These are phyloP conservation scores for Heteromyza rotundicornis DNA, from an alignment of 2,888 invertebrate species.

Conservation along the genomic window DNA sequence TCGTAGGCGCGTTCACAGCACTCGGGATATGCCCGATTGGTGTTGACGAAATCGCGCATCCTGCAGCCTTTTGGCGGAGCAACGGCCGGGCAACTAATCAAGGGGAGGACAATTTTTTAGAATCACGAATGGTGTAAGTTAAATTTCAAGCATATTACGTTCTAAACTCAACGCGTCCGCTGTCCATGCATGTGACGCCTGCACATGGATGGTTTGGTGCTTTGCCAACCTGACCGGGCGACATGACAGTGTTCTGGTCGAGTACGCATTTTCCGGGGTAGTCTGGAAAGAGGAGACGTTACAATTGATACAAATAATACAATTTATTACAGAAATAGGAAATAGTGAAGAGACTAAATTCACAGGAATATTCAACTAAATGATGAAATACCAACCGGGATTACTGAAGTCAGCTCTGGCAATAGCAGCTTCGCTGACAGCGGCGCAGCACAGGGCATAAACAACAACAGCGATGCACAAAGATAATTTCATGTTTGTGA, in stretches of 20 bases:
- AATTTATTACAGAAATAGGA: no score
- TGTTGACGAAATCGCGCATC: conserved; percentile 50
- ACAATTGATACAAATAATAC: neutral
- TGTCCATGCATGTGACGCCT: conserved; percentile 42
- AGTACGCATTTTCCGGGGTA: conserved; percentile 54
- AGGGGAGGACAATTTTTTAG: no score
- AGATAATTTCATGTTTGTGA: conserved; percentile 30
- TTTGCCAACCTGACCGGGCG: conserved; percentile 50
- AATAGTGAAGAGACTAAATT: no score
- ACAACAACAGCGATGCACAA: conserved; percentile 2
- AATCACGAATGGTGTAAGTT: neutral
- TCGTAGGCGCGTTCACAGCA: conserved; percentile 54
- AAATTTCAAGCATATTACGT: conserved; percentile 37
- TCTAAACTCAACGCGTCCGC: conserved; percentile 40
- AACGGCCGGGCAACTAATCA: conserved; percentile 43
- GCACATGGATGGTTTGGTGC: conserved; percentile 52
- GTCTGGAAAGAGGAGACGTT: conserved; percentile 30
- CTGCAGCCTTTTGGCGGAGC: conserved; percentile 54
- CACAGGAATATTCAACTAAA: no score
- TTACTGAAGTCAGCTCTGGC: conserved; percentile 40
- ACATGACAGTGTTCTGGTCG: conserved; percentile 38
- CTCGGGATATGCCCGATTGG: conserved; percentile 44
- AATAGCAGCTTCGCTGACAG: conserved; percentile 40
- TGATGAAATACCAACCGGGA: conserved; percentile 48
- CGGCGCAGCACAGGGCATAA: neutral